Base-by-base conservation (phyloP, 2,113 vertebrate species). In the Sander vitreus region DNA sequence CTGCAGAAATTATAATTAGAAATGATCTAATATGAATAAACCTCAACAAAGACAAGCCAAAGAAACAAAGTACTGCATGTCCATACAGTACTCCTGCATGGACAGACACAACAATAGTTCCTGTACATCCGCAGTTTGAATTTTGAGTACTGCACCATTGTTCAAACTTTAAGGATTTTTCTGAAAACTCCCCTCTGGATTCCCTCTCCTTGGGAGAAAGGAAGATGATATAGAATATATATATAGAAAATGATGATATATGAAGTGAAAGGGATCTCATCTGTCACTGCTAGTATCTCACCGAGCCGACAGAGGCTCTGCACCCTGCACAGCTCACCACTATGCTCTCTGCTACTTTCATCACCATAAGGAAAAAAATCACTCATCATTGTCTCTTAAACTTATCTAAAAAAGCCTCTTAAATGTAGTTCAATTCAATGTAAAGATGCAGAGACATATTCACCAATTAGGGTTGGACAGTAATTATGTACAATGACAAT, bases 181-280 rank as follows among this genome's bases (percentile, higher is more conserved):
- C 2, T 2, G 39, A 47, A 60, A 36, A 39, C 36, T 13, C 18
- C 25, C 39, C 39, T 43, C 10, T 43, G 2, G 39, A 43, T 11
- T 10, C 10, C 10, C 4, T 50, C 51, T 64, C 57, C 30, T 45
- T 18, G 3, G 39, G 19, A 65, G 30, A 65, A 59, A 47, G 2
- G 51, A 59, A 36, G 45, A 76, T 66, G 45, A 85, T 76, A 59
- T 6, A 58, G 33, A 33, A 33, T 33, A 33, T 33, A 33, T 33
- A 33, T 33, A 33, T 33, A 33, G 33, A 33, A 33, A 33, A 59
- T 36, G 53, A 76, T 66, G 45, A 85, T 71, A 59, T 6, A 58
- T 75, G 72, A 71, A 74, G 23, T 30, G 43, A 77, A 59, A 65
- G 15, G 72, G 48, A 47, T 70, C 73, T 64, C 73, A 64, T 76